Evolutionary conservation across 2,113 vertebrate genomes (phyloP).

Genomic region (rabbit (Oryctolagus cuniculus)): mOryCun1.1 NC_091438.1:53465001-53465500

Average conservation of each 20-base stretch:
- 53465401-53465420: not conserved
- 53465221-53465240: not conserved
- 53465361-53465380: not conserved
- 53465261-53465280: not conserved
- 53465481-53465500: not conserved
- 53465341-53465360: not conserved
- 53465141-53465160: not conserved
- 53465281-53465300: not conserved
- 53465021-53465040: not conserved
- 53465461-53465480: not conserved
- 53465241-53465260: not conserved
- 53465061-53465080: not conserved
- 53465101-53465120: not conserved
- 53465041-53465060: rapidly evolving
- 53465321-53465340: not conserved
- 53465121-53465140: not conserved
- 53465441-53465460: not conserved
- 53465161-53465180: not conserved
- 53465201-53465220: not conserved
- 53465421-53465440: not conserved
- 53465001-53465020: not conserved
- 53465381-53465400: not conserved
- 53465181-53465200: not conserved
- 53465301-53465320: too few relatives aligned
- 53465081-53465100: not conserved